phyloP scores from a whole-genome alignment of 2,888 invertebrate species.

The Sinhomidia bicolor region DNA sequence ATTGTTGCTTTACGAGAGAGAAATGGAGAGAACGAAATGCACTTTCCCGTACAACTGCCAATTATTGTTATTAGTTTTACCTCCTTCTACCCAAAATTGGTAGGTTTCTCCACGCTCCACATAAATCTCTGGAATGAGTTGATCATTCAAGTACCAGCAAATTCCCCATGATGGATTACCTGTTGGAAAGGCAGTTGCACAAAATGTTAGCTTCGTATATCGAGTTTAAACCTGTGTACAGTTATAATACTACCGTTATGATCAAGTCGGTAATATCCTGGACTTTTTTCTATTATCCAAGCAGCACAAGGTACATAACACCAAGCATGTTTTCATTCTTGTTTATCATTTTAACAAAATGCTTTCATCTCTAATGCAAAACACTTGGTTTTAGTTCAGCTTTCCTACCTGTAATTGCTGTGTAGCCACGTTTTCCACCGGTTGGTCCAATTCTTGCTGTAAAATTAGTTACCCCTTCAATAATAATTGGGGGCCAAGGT shows the following conservation, averaged over 20 bases:
- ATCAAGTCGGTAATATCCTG: slow-evolving; percentile 35
- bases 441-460: slow-evolving; percentile 92
- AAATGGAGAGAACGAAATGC: neutral
- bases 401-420: slow-evolving; percentile 87
- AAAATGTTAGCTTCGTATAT: too few species aligned
- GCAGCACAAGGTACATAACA: slow-evolving; percentile 44
- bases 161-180: slow-evolving; percentile 82
- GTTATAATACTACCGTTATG: neutral
- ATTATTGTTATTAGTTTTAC: slow-evolving; percentile 68
- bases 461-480: slow-evolving; percentile 86
- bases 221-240: too few species aligned
- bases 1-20: neutral
- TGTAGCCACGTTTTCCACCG: slow-evolving; percentile 90
- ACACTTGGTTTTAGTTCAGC: neutral
- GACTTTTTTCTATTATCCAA: slow-evolving; percentile 46
- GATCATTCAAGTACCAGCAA: slow-evolving; percentile 82
- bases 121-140: slow-evolving; percentile 81
- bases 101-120: slow-evolving; percentile 81
- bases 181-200: slow-evolving; percentile 60
- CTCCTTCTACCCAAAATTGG: slow-evolving; percentile 81
- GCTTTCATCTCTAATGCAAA: too few species aligned
- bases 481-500: slow-evolving; percentile 88
- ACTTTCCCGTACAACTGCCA: slow-evolving; percentile 9
- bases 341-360: neutral
- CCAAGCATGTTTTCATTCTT: neutral